A percentile compares a stretch with the other conserved stretches of the same genome.
Evolutionary conservation across 1,140 invertebrate genomes (phyloP).

Genomic region (Copidosoma floridanum): DNA sequence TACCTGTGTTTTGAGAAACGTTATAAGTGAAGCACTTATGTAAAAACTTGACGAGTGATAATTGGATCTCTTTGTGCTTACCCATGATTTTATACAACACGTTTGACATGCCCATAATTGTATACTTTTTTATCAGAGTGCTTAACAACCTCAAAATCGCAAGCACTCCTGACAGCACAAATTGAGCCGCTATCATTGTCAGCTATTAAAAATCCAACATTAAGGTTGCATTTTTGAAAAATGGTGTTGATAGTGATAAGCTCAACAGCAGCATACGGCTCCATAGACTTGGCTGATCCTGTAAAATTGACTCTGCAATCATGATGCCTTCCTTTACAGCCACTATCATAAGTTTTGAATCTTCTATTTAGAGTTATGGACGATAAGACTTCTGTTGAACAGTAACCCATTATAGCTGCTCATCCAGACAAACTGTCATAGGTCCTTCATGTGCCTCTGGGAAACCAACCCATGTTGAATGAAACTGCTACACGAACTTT

Average conservation of each 20-base stretch:
- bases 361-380: slow-evolving; percentile 20
- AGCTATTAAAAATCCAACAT: slow-evolving; percentile 6
- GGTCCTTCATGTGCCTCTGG: slow-evolving; percentile 26
- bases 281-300: slow-evolving; percentile 2
- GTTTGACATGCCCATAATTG: slow-evolving; percentile 20
- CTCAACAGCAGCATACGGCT: not conserved
- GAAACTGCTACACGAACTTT: slow-evolving; percentile 25
- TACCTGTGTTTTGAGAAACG: not conserved
- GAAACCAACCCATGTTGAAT: slow-evolving; percentile 29
- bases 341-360: slow-evolving; percentile 21
- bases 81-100: slow-evolving; percentile 27
- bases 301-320: slow-evolving; percentile 27
- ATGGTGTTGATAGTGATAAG: slow-evolving; percentile 19
- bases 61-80: not conserved
- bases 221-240: slow-evolving; percentile 15
- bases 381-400: slow-evolving; percentile 22
- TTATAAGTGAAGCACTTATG: too few relatives aligned
- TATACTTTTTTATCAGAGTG: slow-evolving; percentile 31
- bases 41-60: too few relatives aligned
- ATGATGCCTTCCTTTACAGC: slow-evolving; percentile 19
- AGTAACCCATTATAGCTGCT: too few relatives aligned
- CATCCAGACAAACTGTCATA: slow-evolving; percentile 31
- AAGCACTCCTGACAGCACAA: slow-evolving; percentile 18
- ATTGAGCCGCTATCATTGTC: slow-evolving; percentile 28
- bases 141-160: slow-evolving; percentile 24